These are phyloP conservation scores for Pongo abelii DNA, from an alignment of 2,113 vertebrate species.

Conservation along the genomic window DNA sequence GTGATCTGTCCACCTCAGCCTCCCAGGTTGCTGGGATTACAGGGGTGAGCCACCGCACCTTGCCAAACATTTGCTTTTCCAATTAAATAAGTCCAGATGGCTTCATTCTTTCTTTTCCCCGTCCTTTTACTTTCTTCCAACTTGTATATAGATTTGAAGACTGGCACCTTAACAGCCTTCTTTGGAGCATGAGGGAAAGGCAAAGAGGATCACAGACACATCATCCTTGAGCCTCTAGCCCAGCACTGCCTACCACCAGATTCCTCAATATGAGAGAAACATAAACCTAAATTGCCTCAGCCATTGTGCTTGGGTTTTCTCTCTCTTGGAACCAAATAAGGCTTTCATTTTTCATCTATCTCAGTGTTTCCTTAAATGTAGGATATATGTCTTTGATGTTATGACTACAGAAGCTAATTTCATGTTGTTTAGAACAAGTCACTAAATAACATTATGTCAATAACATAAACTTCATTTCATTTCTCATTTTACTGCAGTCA, in stretches of 20 bases:
- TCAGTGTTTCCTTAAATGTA: not conserved
- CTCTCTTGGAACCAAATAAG: not conserved
- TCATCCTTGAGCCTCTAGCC: not conserved
- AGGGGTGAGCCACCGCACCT: too few relatives aligned
- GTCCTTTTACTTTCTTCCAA: not conserved
- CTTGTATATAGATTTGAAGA: too few relatives aligned
- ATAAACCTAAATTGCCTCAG: not conserved
- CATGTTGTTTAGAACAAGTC: not conserved
- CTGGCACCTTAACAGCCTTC: too few relatives aligned
- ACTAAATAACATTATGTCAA: not conserved
- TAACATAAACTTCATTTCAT: not conserved
- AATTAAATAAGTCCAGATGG: not conserved
- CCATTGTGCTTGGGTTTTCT: not conserved
- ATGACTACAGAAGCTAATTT: not conserved
- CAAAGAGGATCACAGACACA: not conserved
- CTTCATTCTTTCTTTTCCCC: not conserved
- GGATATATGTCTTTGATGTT: fast-evolving
- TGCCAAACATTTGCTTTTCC: too few relatives aligned
- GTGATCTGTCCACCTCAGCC: too few relatives aligned
- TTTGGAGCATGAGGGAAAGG: not conserved
- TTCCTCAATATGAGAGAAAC: not conserved
- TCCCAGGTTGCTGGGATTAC: too few relatives aligned
- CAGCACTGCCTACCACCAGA: not conserved
- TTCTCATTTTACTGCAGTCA: not conserved
- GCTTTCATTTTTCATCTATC: not conserved